These are phyloP conservation scores for Coccyzus lansbergi DNA, from an alignment of 2,797 vertebrate species.

Conservation along the genomic window DNA sequence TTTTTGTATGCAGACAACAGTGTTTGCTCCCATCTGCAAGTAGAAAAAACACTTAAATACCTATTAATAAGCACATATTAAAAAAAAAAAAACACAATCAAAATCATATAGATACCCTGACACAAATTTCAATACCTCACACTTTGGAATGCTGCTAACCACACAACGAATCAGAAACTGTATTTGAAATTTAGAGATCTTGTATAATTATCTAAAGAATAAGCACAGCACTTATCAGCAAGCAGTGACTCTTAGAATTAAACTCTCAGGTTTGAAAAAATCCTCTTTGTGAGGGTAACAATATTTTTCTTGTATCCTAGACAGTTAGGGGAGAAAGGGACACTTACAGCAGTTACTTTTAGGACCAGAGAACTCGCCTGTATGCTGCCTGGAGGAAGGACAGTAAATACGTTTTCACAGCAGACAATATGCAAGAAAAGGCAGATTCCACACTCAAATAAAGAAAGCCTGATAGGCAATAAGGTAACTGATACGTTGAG, in stretches of 20 bases:
- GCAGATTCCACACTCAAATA: neutral
- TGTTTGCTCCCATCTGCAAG: neutral
- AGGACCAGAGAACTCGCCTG: neutral
- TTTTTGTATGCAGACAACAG: neutral
- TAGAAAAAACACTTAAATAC: neutral
- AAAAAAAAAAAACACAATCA: neutral
- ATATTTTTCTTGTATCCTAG: neutral
- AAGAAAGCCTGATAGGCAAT: neutral
- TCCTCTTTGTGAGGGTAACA: neutral
- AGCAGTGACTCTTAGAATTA: neutral
- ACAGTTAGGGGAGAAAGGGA: neutral
- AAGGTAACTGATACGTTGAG: neutral
- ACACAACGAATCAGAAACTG: neutral
- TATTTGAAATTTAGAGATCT: neutral
- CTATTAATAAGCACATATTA: neutral
- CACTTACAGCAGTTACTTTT: neutral
- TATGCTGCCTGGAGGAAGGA: neutral
- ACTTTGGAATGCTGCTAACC: neutral
- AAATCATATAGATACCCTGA: neutral
- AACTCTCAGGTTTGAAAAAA: neutral
- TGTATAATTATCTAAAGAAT: neutral
- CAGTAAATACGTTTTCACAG: neutral
- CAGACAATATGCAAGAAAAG: neutral
- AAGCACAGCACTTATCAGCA: rapidly evolving
- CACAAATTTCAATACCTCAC: neutral